phyloP scores from a whole-genome alignment of 2,113 vertebrate genomes.

The Malurus cyaneus region DNA sequence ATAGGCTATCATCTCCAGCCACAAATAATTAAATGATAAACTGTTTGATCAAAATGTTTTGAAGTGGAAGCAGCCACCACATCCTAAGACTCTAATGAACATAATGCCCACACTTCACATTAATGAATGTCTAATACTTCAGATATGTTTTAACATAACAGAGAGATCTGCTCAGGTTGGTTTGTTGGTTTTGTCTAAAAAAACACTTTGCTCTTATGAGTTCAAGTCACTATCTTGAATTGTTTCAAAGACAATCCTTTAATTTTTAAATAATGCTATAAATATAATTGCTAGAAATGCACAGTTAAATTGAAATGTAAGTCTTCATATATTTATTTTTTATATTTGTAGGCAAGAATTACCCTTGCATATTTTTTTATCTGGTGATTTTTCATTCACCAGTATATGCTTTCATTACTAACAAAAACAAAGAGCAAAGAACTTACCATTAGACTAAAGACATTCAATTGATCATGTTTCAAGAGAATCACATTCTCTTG shows the following conservation, averaged over 20 bases:
- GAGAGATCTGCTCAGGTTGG: not conserved
- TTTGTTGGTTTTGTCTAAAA: not conserved
- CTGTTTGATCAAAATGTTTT: not conserved
- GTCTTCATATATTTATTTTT: not conserved
- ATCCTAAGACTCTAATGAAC: not conserved
- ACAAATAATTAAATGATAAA: not conserved
- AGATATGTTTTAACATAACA: not conserved
- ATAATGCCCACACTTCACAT: not conserved
- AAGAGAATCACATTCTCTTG: not conserved
- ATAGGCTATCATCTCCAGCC: fast-evolving
- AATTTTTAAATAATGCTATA: not conserved
- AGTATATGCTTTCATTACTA: not conserved
- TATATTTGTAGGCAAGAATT: not conserved
- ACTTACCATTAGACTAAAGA: not conserved
- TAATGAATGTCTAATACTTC: not conserved
- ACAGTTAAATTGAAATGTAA: not conserved
- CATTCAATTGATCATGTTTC: not conserved
- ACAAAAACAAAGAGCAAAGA: not conserved
- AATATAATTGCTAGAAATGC: not conserved
- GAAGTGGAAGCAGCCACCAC: not conserved
- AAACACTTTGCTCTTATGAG: not conserved
- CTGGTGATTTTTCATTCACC: not conserved
- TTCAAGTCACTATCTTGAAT: not conserved
- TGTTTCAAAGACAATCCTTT: not conserved
- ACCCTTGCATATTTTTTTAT: not conserved